These are phyloP conservation scores for Branchellion lobata DNA, from an alignment of 2,888 invertebrate genomes.

Conservation along the genomic window DNA sequence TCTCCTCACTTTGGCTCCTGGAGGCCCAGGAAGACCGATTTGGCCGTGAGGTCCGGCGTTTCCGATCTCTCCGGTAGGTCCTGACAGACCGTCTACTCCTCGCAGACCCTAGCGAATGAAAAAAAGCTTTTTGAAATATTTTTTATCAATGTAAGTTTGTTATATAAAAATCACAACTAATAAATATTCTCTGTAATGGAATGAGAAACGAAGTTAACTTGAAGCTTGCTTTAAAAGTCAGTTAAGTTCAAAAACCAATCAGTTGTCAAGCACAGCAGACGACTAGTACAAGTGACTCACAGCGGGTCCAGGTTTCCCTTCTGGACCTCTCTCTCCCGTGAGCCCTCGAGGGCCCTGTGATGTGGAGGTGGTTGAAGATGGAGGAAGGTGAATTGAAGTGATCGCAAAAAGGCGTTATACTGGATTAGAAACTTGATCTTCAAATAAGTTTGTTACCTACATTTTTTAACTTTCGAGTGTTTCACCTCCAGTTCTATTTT, in stretches of 20 bases:
- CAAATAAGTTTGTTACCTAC: neutral
- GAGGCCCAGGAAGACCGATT: constrained; percentile 52
- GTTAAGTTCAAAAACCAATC: neutral
- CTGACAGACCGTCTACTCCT: constrained; percentile 51
- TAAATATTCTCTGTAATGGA: neutral
- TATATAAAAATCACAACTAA: neutral
- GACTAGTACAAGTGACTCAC: no score
- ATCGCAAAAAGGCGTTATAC: neutral
- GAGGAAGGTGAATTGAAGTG: constrained; percentile 13
- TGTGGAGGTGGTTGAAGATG: no score
- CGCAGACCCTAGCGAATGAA: constrained; percentile 48
- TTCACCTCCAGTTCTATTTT: no score
- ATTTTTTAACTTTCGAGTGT: neutral
- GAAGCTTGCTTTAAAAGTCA: neutral
- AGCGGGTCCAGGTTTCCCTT: constrained; percentile 58
- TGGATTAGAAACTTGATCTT: neutral
- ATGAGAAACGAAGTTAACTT: neutral
- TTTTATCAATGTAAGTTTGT: neutral
- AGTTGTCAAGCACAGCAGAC: no score
- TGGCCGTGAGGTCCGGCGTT: constrained; percentile 50
- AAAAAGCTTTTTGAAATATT: no score
- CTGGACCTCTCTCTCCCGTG: constrained; percentile 55
- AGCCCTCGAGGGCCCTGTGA: constrained; percentile 54
- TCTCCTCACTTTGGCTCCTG: constrained; percentile 51
- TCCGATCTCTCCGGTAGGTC: constrained; percentile 49